Conservation (phyloP, 2,797 vertebrate genomes). For the Rhinatrema bivittatum region DNA sequence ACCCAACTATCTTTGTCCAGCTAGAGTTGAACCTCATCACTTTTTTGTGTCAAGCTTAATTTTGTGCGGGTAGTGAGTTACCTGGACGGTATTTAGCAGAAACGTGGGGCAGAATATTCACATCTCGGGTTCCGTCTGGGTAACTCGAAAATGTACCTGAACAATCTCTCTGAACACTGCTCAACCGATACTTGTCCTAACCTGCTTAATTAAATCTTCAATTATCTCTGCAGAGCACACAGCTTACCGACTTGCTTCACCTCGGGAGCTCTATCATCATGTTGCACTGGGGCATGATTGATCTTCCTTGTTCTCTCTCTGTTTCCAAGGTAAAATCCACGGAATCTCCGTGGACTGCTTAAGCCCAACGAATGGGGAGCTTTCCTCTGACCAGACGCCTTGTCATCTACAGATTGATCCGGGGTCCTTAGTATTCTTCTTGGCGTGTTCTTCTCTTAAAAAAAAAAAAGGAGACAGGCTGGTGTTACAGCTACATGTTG, state of each 20-base stretch:
- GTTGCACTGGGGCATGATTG: conserved; percentile 65
- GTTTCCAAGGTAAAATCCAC: conserved; percentile 48
- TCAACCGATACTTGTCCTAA: too few species aligned
- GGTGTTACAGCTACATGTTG: neutral
- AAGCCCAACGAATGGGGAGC: conserved; percentile 71
- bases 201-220: too few species aligned
- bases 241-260: conserved; percentile 74
- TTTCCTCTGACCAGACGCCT: conserved; percentile 52
- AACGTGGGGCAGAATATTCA: too few species aligned
- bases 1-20: too few species aligned
- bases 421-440: conserved; percentile 55
- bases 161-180: too few species aligned
- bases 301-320: conserved; percentile 64
- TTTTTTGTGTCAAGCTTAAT: too few species aligned
- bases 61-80: too few species aligned
- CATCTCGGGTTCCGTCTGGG: too few species aligned
- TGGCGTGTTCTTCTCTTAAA: conserved; percentile 61
- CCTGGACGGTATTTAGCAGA: too few species aligned
- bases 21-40: too few species aligned
- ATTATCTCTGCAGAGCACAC: neutral
- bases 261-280: conserved; percentile 73
- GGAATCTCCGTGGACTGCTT: conserved; percentile 61
- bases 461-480: conserved; percentile 32
- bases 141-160: too few species aligned
- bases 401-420: conserved; percentile 41